A percentile compares a stretch with the other conserved stretches of the same genome.
Conservation (phyloP, 2,797 vertebrate genomes). For the Sandelia bainsii region DNA sequence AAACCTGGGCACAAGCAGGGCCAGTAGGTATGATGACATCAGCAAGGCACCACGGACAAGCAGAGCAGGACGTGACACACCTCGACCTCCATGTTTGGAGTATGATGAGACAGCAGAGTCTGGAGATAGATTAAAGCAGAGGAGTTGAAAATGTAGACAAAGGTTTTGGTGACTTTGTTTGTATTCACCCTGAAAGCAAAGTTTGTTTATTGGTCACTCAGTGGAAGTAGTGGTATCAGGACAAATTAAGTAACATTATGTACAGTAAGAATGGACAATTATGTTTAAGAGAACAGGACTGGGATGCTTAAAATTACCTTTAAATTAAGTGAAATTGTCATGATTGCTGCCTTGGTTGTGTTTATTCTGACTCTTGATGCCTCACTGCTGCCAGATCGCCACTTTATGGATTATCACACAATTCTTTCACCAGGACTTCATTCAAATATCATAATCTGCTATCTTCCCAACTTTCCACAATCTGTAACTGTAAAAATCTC, state of each 20-base stretch:
- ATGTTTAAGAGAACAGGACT: not conserved
- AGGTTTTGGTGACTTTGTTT: not conserved
- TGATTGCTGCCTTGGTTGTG: too few relatives aligned
- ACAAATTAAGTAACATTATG: not conserved
- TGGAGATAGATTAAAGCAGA: slow-evolving; percentile 30
- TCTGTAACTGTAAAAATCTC: slow-evolving; percentile 30
- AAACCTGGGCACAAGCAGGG: slow-evolving; percentile 84
- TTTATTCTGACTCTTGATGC: not conserved
- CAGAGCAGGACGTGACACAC: slow-evolving; percentile 61
- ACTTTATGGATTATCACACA: too few relatives aligned
- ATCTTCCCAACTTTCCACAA: slow-evolving; percentile 34
- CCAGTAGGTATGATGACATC: slow-evolving; percentile 85
- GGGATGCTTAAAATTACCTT: not conserved
- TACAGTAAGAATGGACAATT: not conserved
- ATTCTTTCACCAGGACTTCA: not conserved
- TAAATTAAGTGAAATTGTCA: not conserved
- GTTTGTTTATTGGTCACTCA: not conserved
- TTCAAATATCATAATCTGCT: not conserved
- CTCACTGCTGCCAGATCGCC: too few relatives aligned
- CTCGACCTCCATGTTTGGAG: slow-evolving; percentile 34
- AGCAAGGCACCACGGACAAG: slow-evolving; percentile 81
- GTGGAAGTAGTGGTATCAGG: too few relatives aligned
- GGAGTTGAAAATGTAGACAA: not conserved
- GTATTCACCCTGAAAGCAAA: slow-evolving; percentile 19
- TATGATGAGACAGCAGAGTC: slow-evolving; percentile 22